Percentiles rank a stretch among this genome's conserved stretches.
phyloP scores from a whole-genome alignment of 2,888 invertebrate species.

The Synanthedon andrenaeformis region DNA sequence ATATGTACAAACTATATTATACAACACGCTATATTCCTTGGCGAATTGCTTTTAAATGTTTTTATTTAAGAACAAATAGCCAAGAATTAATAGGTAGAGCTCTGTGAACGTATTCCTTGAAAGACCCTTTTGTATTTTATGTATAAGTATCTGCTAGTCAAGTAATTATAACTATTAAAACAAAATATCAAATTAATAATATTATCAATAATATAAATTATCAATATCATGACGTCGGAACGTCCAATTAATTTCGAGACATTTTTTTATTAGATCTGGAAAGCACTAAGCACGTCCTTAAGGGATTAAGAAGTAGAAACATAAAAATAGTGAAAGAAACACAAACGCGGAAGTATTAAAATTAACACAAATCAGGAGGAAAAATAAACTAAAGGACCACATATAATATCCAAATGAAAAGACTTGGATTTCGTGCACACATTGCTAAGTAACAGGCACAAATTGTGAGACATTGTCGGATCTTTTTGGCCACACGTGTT shows the following conservation, averaged over 20 bases:
- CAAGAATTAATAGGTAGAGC: constrained; percentile 15
- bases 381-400: constrained; percentile 58
- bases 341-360: constrained; percentile 42
- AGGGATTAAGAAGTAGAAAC: constrained; percentile 28
- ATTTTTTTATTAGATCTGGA: constrained; percentile 12
- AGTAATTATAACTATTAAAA: constrained; percentile 10
- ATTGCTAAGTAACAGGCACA: constrained; percentile 56
- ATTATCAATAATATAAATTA: no score
- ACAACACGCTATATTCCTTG: neutral
- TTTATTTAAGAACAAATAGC: constrained; percentile 28
- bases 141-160: constrained; percentile 35
- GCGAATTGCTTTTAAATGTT: neutral
- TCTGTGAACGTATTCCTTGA: constrained; percentile 27
- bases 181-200: constrained; percentile 4
- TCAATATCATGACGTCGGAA: neutral
- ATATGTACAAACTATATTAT: no score
- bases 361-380: constrained; percentile 36
- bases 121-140: constrained; percentile 39
- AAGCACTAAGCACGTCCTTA: constrained; percentile 23
- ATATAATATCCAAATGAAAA: constrained; percentile 66
- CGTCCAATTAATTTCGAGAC: neutral
- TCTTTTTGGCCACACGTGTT: constrained; percentile 39
- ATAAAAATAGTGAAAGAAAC: constrained; percentile 45
- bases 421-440: constrained; percentile 65
- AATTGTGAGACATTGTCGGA: constrained; percentile 27